phyloP scores from a whole-genome alignment of 2,113 vertebrate species.

The Chroicocephalus ridibundus region DNA sequence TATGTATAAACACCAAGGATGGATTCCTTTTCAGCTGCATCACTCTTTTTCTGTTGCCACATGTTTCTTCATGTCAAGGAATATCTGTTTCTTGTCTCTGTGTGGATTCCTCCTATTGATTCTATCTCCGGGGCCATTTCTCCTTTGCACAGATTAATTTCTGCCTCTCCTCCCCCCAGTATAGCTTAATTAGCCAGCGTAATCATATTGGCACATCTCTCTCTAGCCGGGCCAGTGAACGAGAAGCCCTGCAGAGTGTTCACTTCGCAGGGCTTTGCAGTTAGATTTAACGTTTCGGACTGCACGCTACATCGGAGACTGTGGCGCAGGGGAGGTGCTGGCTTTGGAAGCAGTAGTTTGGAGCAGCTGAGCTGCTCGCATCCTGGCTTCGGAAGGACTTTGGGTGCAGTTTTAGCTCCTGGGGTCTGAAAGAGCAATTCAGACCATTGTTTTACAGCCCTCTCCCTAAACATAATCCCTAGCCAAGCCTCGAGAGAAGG shows the following conservation, averaged over 20 bases:
- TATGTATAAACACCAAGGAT: conserved; percentile 41
- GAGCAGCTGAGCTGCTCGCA: background rate
- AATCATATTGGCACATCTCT: background rate
- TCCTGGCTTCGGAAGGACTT: background rate
- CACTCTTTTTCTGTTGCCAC: conserved; percentile 30
- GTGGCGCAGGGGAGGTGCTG: background rate
- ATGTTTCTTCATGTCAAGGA: conserved; percentile 1
- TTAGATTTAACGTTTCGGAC: background rate
- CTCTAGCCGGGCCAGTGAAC: background rate
- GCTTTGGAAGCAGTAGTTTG: background rate
- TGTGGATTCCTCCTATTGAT: background rate
- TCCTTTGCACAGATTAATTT: background rate
- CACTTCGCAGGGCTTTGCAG: background rate
- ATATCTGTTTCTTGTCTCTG: conserved; percentile 16
- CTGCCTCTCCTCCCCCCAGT: background rate
- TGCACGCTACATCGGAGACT: accelerated
- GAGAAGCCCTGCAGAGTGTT: background rate
- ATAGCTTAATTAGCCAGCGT: background rate
- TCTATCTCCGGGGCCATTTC: background rate
- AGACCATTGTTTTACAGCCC: background rate
- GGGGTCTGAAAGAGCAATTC: background rate
- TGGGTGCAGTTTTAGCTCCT: background rate
- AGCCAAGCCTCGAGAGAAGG: background rate
- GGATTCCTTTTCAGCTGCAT: conserved; percentile 46
- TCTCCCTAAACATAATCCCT: background rate